Percentiles rank a stretch among this genome's conserved stretches.
phyloP scores from a whole-genome alignment of 2,888 invertebrate species.

The Anticlea derivata region DNA sequence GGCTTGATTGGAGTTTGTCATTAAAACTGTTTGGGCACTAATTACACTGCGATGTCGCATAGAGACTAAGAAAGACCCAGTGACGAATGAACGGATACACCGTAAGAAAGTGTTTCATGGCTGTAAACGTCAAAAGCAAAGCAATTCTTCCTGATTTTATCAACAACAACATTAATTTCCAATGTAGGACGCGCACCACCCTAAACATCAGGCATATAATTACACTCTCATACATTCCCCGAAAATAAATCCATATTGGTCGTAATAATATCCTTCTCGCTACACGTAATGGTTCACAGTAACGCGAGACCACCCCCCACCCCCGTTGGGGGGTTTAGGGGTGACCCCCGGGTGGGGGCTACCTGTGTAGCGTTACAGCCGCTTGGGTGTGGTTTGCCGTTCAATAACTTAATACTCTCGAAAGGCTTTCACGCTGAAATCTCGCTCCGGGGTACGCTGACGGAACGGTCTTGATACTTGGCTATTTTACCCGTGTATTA shows the following conservation, averaged over 20 bases:
- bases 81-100: too few species aligned
- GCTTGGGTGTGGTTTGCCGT: conserved; percentile 84
- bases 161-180: not conserved
- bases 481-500: conserved; percentile 5
- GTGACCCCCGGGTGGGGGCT: conserved; percentile 45
- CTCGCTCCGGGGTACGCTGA: conserved; percentile 61
- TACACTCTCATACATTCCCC: conserved; percentile 25
- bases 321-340: conserved; percentile 37
- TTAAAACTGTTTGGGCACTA: too few species aligned
- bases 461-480: conserved; percentile 54
- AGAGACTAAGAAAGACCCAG: too few species aligned
- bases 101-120: too few species aligned
- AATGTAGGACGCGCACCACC: conserved; percentile 13
- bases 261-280: conserved; percentile 49
- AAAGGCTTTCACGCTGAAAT: conserved; percentile 83
- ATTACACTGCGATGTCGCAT: too few species aligned
- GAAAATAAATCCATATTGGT: conserved; percentile 31
- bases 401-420: conserved; percentile 84
- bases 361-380: conserved; percentile 75
- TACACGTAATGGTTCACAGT: conserved; percentile 66
- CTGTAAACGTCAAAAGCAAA: not conserved
- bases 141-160: not conserved
- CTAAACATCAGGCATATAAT: conserved; percentile 24
- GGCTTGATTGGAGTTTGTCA: too few species aligned
- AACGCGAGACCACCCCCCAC: conserved; percentile 47